These are phyloP conservation scores for Rhaphigaster nebulosa DNA, from an alignment of 2,888 invertebrate genomes.

Conservation along the genomic window DNA sequence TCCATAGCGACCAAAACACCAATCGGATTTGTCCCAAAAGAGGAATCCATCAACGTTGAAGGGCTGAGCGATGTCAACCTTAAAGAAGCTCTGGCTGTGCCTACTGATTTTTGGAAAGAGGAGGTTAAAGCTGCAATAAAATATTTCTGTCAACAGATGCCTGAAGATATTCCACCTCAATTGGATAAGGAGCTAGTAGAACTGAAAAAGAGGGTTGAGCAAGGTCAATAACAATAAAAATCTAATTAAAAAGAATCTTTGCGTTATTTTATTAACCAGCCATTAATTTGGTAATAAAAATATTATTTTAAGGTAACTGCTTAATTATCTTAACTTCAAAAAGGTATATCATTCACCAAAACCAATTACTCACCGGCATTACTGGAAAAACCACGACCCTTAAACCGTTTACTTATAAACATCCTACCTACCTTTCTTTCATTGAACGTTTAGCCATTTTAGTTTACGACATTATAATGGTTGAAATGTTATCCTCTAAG, in stretches of 20 bases:
- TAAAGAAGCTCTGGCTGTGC: constrained; percentile 87
- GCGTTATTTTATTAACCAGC: not conserved
- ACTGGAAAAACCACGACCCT: too few relatives aligned
- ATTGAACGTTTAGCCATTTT: too few relatives aligned
- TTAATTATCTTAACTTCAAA: too few relatives aligned
- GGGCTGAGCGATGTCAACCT: constrained; percentile 80
- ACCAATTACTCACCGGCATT: too few relatives aligned
- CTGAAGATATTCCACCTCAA: constrained; percentile 85
- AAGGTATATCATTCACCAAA: too few relatives aligned
- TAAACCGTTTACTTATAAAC: too few relatives aligned
- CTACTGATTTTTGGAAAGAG: constrained; percentile 91
- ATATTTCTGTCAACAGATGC: constrained; percentile 72
- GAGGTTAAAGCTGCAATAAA: constrained; percentile 72
- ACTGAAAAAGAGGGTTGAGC: constrained; percentile 68
- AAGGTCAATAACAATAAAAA: not conserved
- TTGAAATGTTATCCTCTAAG: too few relatives aligned
- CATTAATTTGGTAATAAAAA: not conserved
- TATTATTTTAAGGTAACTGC: too few relatives aligned
- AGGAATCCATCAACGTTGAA: constrained; percentile 69
- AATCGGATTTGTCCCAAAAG: constrained; percentile 79
- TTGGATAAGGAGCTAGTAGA: constrained; percentile 80
- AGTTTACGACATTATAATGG: too few relatives aligned
- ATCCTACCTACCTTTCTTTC: too few relatives aligned
- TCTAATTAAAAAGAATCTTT: not conserved
- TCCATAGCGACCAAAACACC: constrained; percentile 77